These are phyloP conservation scores for Cylindroiulus punctatus DNA, from an alignment of 2,888 invertebrate species.

Conservation along the genomic window DNA sequence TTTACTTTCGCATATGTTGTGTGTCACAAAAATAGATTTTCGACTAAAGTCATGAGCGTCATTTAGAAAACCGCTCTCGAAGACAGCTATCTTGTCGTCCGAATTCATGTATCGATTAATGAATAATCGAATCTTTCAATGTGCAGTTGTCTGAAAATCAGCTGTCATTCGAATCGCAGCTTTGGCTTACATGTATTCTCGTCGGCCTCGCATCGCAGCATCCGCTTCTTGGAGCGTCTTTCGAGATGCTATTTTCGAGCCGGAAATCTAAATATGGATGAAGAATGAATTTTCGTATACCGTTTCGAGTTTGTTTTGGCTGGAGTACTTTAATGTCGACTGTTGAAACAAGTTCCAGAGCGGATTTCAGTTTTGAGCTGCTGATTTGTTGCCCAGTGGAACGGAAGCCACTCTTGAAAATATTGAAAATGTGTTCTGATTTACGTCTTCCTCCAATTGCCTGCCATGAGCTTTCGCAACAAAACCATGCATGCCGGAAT, in stretches of 20 bases:
- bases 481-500: too few relatives aligned
- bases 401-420: too few relatives aligned
- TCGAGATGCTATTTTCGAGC: background rate
- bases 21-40: too few relatives aligned
- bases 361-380: background rate
- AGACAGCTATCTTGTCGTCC: too few relatives aligned
- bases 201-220: background rate
- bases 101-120: too few relatives aligned
- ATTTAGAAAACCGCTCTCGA: background rate
- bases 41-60: background rate
- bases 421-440: too few relatives aligned
- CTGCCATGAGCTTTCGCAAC: too few relatives aligned
- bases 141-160: too few relatives aligned
- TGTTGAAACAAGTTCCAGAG: background rate
- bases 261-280: constrained; percentile 32
- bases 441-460: too few relatives aligned
- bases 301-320: background rate
- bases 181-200: background rate
- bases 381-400: background rate
- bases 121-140: background rate
- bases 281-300: background rate
- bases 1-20: too few relatives aligned
- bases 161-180: too few relatives aligned
- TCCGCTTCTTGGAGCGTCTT: background rate
- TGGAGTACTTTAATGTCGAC: background rate